Evolutionary conservation across 2,797 vertebrate species (phyloP).

Genomic region (Atherinosoma microstoma): DNA sequence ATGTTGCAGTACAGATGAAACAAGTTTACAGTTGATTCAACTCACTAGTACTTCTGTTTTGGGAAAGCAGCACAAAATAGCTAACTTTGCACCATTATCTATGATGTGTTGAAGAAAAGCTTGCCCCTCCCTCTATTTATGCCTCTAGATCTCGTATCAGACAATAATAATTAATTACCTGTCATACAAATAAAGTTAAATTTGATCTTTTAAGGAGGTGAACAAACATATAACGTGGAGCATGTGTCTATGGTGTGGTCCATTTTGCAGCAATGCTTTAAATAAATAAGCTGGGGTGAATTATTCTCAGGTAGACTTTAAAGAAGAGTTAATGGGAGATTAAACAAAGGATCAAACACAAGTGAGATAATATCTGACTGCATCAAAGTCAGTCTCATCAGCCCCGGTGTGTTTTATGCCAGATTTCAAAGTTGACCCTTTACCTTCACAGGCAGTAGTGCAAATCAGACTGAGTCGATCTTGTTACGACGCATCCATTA

Average conservation of each 20-base stretch:
- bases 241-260: slow-evolving; percentile 1
- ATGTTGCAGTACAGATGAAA: neutral
- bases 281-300: slow-evolving; percentile 4
- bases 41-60: neutral
- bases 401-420: slow-evolving; percentile 37
- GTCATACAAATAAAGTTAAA: too few relatives aligned
- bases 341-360: slow-evolving; percentile 10
- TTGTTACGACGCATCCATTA: slow-evolving; percentile 84
- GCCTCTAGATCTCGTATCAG: neutral
- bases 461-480: slow-evolving; percentile 89
- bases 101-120: slow-evolving; percentile 1
- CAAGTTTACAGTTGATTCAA: neutral
- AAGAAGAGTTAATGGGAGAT: slow-evolving; percentile 5
- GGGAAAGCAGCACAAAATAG: neutral
- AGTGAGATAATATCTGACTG: slow-evolving; percentile 17
- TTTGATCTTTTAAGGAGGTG: neutral
- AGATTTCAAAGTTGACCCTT: slow-evolving; percentile 31
- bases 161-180: too few relatives aligned
- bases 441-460: slow-evolving; percentile 86
- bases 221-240: neutral
- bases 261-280: slow-evolving; percentile 2
- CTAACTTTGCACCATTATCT: neutral
- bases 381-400: slow-evolving; percentile 27
- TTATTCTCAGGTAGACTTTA: neutral
- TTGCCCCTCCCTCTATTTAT: neutral